Percentiles rank a stretch among this genome's conserved stretches.
These are phyloP conservation scores for Dolichotis patagonum DNA, from an alignment of 2,113 vertebrate genomes.

Conservation along the genomic window DNA sequence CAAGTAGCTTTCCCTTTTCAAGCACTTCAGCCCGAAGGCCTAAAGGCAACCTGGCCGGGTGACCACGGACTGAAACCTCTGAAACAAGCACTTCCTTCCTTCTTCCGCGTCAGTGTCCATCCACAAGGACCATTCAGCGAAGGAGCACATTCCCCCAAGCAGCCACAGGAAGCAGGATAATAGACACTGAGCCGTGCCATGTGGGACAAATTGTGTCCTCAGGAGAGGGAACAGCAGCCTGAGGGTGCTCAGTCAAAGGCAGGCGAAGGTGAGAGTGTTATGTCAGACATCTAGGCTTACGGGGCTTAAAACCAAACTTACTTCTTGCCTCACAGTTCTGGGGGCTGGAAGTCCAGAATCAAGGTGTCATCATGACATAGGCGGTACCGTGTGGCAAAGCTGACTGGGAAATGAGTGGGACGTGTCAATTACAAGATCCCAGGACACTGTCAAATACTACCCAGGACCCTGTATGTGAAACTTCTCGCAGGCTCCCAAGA, in stretches of 20 bases:
- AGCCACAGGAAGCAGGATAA: background rate
- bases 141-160: background rate
- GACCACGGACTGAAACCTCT: background rate
- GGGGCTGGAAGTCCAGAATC: background rate
- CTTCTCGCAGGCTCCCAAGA: background rate
- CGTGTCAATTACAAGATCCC: background rate
- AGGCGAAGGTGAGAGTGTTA: background rate
- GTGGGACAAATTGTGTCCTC: background rate
- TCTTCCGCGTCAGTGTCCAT: no score
- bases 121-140: background rate
- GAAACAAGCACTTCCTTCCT: background rate
- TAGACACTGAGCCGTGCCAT: background rate
- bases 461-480: background rate
- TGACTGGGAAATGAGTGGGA: background rate
- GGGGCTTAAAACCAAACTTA: background rate
- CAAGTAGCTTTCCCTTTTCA: background rate
- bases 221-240: background rate
- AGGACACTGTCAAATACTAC: background rate
- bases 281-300: background rate
- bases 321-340: background rate
- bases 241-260: background rate
- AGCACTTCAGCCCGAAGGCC: background rate
- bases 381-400: background rate
- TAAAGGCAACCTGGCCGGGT: background rate
- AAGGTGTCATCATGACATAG: background rate